Conservation (phyloP, 2,888 invertebrate genomes). For the Teinopalpus imperialis region DNA sequence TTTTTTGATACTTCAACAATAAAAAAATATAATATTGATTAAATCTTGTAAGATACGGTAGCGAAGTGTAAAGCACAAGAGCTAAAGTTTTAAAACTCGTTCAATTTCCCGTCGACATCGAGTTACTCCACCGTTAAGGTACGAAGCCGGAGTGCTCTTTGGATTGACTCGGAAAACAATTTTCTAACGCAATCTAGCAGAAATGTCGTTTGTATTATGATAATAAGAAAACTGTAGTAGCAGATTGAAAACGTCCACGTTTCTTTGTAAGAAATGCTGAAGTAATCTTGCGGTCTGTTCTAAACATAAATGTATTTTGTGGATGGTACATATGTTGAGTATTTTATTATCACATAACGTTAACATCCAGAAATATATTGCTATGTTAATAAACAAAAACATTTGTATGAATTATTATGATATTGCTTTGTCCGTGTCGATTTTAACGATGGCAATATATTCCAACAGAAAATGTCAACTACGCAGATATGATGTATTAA, state of each 20-base stretch:
- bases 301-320: too few species aligned
- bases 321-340: too few species aligned
- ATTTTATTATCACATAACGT: too few species aligned
- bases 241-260: conserved; percentile 28
- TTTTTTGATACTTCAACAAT: too few species aligned
- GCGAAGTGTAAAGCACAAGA: neutral
- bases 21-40: too few species aligned
- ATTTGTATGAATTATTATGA: too few species aligned
- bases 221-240: conserved; percentile 28
- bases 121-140: conserved; percentile 7
- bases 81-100: conserved; percentile 10
- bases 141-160: conserved; percentile 5
- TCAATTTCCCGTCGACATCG: conserved; percentile 14
- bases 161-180: conserved; percentile 30
- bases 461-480: too few species aligned
- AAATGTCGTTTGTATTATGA: conserved; percentile 33
- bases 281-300: conserved; percentile 22
- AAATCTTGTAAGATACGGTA: neutral
- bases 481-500: too few species aligned
- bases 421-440: too few species aligned
- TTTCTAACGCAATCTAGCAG: conserved; percentile 33
- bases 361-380: too few species aligned
- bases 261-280: conserved; percentile 12
- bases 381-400: too few species aligned
- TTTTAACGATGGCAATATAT: too few species aligned